Conservation (phyloP, 2,888 invertebrate species). For the Cactoblastis cactorum region DNA sequence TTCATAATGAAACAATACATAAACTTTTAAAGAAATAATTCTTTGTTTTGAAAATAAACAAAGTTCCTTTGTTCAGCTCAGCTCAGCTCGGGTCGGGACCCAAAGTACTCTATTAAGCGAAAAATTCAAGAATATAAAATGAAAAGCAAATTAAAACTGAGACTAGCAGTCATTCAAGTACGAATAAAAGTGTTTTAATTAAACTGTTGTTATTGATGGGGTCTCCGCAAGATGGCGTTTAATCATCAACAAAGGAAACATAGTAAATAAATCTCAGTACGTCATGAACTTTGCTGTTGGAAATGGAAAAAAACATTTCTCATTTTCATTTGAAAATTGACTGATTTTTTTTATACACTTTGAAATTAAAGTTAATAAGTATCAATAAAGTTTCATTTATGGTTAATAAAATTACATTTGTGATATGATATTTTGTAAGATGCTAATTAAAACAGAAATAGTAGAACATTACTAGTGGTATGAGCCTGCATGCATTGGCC, state of each 20-base stretch:
- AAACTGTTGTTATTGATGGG: slow-evolving; percentile 77
- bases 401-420: no score
- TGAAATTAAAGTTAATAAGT: no score
- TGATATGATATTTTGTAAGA: no score
- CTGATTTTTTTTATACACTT: no score
- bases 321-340: no score
- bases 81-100: slow-evolving; percentile 31
- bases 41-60: not conserved
- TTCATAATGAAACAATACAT: not conserved
- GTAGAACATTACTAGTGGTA: no score
- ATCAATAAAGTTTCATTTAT: no score
- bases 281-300: not conserved
- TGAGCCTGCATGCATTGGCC: no score
- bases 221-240: slow-evolving; percentile 74
- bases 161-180: slow-evolving; percentile 60
- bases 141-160: slow-evolving; percentile 60
- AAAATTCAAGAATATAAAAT: slow-evolving; percentile 46
- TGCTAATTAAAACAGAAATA: no score
- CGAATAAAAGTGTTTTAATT: slow-evolving; percentile 76
- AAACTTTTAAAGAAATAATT: no score
- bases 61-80: not conserved
- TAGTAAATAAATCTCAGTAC: not conserved
- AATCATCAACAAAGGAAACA: slow-evolving; percentile 50
- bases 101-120: slow-evolving; percentile 52
- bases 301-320: no score